Conservation (phyloP, 2,113 vertebrate genomes). For the Rallus limicola region DNA sequence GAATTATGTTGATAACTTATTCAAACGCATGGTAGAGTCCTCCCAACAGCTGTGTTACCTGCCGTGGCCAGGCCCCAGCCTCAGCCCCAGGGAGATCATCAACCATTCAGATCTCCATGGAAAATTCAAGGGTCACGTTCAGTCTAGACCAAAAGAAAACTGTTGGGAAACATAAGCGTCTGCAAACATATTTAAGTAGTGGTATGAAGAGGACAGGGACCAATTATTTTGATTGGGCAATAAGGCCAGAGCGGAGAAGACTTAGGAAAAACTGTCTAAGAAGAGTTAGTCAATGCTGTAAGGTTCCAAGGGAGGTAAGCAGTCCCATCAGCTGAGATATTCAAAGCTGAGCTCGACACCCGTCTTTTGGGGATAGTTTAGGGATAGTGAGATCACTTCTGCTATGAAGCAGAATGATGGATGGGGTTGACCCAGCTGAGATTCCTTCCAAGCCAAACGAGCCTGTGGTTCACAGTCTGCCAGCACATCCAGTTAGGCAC, state of each 20-base stretch:
- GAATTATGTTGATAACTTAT: background rate
- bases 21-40: background rate
- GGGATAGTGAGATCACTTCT: background rate
- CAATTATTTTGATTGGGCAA: constrained; percentile 40
- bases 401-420: background rate
- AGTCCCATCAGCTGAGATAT: background rate
- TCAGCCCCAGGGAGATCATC: constrained; percentile 22
- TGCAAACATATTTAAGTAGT: constrained; percentile 31
- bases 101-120: background rate
- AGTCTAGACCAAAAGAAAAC: constrained; percentile 66
- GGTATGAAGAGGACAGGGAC: constrained; percentile 24
- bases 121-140: constrained; percentile 22
- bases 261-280: background rate
- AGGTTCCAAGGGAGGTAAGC: background rate
- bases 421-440: background rate
- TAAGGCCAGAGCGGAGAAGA: background rate
- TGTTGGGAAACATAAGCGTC: background rate
- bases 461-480: background rate
- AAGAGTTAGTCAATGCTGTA: background rate
- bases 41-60: constrained; percentile 12
- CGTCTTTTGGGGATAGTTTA: background rate
- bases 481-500: background rate
- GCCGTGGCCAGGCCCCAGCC: background rate
- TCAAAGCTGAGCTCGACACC: background rate
- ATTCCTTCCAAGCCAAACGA: background rate